These are phyloP conservation scores for Ciconia boyciana DNA, from an alignment of 2,113 vertebrate genomes.

Conservation along the genomic window DNA sequence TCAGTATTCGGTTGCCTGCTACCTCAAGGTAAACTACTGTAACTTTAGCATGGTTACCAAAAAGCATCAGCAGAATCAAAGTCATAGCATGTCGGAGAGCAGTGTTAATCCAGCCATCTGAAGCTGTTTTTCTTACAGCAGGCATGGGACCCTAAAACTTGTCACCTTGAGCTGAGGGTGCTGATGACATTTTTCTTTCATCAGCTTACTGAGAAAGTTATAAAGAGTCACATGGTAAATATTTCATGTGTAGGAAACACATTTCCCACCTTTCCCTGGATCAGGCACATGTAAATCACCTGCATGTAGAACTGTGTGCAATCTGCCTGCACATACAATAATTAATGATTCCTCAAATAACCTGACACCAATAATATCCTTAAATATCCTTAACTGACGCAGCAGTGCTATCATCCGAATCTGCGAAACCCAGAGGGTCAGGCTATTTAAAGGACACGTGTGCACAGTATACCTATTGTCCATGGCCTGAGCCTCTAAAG, in stretches of 20 bases:
- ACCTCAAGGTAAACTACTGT: conserved; percentile 48
- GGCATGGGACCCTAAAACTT: neutral
- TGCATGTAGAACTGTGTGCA: neutral
- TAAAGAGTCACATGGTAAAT: neutral
- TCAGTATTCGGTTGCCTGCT: conserved; percentile 11
- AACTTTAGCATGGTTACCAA: conserved; percentile 32
- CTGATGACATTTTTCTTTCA: neutral
- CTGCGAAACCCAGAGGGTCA: neutral
- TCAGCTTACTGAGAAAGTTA: neutral
- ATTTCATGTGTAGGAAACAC: neutral
- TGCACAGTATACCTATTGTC: neutral
- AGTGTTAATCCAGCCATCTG: neutral
- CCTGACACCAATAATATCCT: neutral
- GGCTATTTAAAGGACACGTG: neutral
- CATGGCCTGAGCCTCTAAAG: neutral
- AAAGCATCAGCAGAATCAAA: conserved; percentile 26
- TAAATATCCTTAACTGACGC: neutral
- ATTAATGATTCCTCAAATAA: neutral
- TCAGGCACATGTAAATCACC: neutral
- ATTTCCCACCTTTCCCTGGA: neutral
- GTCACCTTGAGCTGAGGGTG: neutral
- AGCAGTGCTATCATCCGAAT: neutral
- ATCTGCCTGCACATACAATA: neutral
- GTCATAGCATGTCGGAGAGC: neutral
- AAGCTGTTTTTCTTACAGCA: neutral